Conservation (phyloP, 1,140 invertebrate species). For the Tetramorium parvispinum region DNA sequence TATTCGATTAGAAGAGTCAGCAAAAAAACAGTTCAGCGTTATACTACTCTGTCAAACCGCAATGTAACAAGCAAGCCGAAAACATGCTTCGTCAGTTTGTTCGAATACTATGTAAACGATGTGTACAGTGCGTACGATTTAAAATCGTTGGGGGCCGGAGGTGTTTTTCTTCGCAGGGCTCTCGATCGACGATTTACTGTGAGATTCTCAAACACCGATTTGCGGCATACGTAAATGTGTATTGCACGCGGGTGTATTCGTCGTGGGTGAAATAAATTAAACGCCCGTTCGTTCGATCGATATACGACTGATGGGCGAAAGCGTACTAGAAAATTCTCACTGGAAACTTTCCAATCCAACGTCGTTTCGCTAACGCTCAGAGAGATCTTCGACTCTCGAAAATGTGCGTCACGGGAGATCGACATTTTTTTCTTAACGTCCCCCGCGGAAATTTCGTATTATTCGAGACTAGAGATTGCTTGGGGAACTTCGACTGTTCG, state of each 20-base stretch:
- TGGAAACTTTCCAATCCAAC: constrained; percentile 44
- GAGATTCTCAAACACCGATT: background rate
- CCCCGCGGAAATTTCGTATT: constrained; percentile 15
- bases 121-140: background rate
- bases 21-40: constrained; percentile 13
- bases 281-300: constrained; percentile 13
- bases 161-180: constrained; percentile 13
- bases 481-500: constrained; percentile 9
- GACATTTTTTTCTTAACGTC: constrained; percentile 38
- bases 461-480: constrained; percentile 25
- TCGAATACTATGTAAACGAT: background rate
- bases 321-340: background rate
- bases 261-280: constrained; percentile 45
- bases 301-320: background rate
- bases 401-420: constrained; percentile 7
- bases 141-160: background rate
- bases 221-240: background rate
- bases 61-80: background rate
- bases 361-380: background rate
- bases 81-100: constrained; percentile 40
- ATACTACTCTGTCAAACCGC: background rate
- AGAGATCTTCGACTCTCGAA: constrained; percentile 18
- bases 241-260: constrained; percentile 1
- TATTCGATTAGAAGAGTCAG: background rate
- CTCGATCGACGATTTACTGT: background rate